Conservation (phyloP, 2,888 invertebrate species). For the Bombyx huttoni region DNA sequence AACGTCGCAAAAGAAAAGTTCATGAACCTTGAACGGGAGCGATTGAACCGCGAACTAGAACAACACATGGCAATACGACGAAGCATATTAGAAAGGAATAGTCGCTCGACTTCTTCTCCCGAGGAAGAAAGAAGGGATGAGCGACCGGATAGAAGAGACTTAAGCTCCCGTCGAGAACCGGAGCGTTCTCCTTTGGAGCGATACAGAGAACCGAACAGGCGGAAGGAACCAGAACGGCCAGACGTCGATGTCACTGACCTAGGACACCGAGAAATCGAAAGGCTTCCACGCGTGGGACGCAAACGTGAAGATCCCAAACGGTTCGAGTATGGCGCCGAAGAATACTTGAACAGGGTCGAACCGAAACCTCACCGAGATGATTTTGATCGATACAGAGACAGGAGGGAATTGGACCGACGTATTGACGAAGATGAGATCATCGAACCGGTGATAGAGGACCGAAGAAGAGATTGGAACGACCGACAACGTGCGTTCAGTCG, state of each 20-base stretch:
- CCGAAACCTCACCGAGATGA: constrained; percentile 51
- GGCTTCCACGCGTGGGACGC: constrained; percentile 55
- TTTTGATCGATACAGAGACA: constrained; percentile 51
- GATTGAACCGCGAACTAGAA: constrained; percentile 71
- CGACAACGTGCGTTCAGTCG: constrained; percentile 61
- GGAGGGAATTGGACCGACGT: constrained; percentile 54
- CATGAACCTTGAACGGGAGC: constrained; percentile 81
- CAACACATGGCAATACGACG: constrained; percentile 66
- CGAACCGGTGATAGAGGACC: constrained; percentile 56
- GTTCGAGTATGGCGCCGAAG: constrained; percentile 58
- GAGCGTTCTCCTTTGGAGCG: constrained; percentile 55
- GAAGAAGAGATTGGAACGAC: constrained; percentile 56
- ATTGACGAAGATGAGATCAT: constrained; percentile 62
- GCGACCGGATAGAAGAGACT: constrained; percentile 57
- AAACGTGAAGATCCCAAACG: constrained; percentile 57
- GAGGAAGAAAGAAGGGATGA: constrained; percentile 66
- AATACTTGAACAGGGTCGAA: constrained; percentile 53
- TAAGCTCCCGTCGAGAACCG: constrained; percentile 55
- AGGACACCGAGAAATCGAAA: constrained; percentile 50
- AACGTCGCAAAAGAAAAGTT: constrained; percentile 91
- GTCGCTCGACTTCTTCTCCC: constrained; percentile 69
- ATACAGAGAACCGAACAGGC: constrained; percentile 42
- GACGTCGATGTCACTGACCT: constrained; percentile 35
- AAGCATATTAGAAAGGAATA: constrained; percentile 64
- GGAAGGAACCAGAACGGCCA: constrained; percentile 49